Conservation (phyloP, 2,797 vertebrate genomes). For the Halcyon smyrnensis region DNA sequence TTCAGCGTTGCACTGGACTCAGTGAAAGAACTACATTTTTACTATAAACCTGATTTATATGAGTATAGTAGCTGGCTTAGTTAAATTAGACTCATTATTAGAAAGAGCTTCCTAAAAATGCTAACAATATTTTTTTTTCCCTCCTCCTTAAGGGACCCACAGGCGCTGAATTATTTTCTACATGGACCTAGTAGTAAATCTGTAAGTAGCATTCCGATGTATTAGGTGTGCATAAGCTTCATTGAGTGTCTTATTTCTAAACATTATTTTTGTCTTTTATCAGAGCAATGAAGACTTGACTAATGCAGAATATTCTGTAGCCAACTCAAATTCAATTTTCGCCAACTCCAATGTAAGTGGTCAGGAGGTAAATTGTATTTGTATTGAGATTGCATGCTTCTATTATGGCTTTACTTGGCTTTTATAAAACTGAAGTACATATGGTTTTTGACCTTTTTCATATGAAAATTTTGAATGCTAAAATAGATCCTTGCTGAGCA, state of each 20-base stretch:
- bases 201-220: slow-evolving; percentile 83
- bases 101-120: not conserved
- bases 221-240: not conserved
- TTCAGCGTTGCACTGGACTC: not conserved
- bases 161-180: slow-evolving; percentile 96
- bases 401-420: not conserved
- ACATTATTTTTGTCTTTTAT: slow-evolving; percentile 50
- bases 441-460: not conserved
- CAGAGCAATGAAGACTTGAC: slow-evolving; percentile 94
- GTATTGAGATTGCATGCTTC: not conserved
- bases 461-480: not conserved
- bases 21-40: not conserved
- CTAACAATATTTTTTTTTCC: slow-evolving; percentile 5
- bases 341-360: slow-evolving; percentile 88
- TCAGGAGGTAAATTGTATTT: not conserved
- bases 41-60: not conserved
- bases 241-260: slow-evolving; percentile 14
- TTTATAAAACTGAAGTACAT: not conserved
- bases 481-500: not conserved
- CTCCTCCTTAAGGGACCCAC: slow-evolving; percentile 87
- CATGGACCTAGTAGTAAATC: slow-evolving; percentile 96
- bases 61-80: not conserved
- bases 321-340: slow-evolving; percentile 92
- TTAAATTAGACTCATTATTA: not conserved
- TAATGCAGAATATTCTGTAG: slow-evolving; percentile 90